Conservation (phyloP, 1,140 invertebrate genomes). For the Formica selysi region DNA sequence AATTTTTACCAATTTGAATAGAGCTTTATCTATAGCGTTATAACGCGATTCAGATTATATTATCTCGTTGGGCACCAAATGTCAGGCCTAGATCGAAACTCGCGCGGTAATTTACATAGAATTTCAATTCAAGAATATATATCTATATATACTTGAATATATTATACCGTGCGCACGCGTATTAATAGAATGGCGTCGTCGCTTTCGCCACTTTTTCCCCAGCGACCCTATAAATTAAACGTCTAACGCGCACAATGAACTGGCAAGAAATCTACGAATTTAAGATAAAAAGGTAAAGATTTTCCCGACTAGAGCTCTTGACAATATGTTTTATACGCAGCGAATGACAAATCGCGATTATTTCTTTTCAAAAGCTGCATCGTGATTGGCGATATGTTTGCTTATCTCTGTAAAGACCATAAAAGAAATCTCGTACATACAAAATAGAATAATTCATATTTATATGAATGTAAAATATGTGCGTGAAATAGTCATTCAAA, state of each 20-base stretch:
- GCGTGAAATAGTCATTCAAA: background rate
- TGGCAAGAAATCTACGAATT: slow-evolving; percentile 10
- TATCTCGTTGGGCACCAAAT: background rate
- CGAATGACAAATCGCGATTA: slow-evolving; percentile 28
- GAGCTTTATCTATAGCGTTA: background rate
- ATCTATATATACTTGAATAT: slow-evolving; percentile 8
- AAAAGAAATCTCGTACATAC: background rate
- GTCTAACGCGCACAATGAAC: background rate
- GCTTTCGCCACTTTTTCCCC: background rate
- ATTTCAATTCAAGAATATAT: slow-evolving; percentile 37
- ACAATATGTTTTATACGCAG: slow-evolving; percentile 25
- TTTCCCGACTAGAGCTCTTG: background rate
- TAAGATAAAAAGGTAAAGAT: slow-evolving; percentile 36
- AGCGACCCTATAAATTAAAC: slow-evolving; percentile 27
- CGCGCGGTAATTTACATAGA: slow-evolving; percentile 34
- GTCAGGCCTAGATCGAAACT: slow-evolving; percentile 18
- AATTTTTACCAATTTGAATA: background rate
- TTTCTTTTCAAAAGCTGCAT: background rate
- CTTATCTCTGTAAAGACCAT: background rate
- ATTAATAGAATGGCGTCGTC: background rate
- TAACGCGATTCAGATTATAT: background rate
- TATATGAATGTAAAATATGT: slow-evolving; percentile 14
- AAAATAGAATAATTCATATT: background rate
- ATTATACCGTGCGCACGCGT: background rate
- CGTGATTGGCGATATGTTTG: background rate